Conservation (phyloP, 2,888 invertebrate species). For the Podotricha telesiphe region DNA sequence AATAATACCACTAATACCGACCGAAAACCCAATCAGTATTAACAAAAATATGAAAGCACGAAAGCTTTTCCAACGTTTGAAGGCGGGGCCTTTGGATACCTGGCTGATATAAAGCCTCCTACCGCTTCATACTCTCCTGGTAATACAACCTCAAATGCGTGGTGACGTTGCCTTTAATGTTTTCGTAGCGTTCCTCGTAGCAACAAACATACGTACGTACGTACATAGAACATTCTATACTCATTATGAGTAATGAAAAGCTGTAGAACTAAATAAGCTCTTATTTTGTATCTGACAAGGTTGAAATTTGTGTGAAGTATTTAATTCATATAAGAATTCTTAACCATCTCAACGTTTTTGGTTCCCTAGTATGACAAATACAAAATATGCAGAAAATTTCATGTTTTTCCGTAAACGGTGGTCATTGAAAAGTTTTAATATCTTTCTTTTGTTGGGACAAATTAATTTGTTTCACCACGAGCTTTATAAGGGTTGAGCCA, state of each 20-base stretch:
- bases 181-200: constrained; percentile 11
- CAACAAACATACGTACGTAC: neutral
- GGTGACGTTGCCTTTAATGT: constrained; percentile 46
- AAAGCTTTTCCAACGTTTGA: neutral
- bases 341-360: constrained; percentile 50
- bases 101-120: constrained; percentile 17
- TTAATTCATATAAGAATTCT: neutral
- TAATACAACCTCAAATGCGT: constrained; percentile 57
- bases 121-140: constrained; percentile 52
- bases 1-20: too few species aligned
- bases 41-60: neutral
- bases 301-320: constrained; percentile 25
- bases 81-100: neutral
- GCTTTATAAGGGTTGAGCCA: neutral
- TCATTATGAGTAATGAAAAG: too few species aligned
- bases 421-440: constrained; percentile 21
- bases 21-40: neutral
- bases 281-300: neutral
- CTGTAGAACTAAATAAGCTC: neutral
- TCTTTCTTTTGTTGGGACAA: neutral
- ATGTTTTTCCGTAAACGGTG: constrained; percentile 61
- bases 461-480: neutral
- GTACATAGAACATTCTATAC: neutral
- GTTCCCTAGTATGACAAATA: constrained; percentile 57
- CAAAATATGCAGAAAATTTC: constrained; percentile 79